Base-by-base conservation (phyloP, 1,140 invertebrate species). In the Drosophila takahashii region DNA sequence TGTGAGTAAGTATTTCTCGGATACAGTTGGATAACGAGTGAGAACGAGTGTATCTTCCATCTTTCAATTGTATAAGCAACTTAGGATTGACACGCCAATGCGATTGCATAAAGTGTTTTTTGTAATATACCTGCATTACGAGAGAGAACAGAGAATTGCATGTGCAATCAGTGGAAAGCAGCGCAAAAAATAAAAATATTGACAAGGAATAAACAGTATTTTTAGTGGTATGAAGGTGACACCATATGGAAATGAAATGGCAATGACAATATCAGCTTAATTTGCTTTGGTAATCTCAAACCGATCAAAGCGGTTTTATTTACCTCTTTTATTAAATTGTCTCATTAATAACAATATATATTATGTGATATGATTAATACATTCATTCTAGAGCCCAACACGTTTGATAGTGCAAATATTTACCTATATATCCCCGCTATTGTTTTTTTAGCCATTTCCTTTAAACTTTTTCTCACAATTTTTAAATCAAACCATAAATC, bases 41-140 rank as follows among this genome's bases (percentile, higher is more conserved):
- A 51, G 37, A 54, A 69, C 44, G 29, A 69, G 29, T 39, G 39
- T 58, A 56, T 54, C 53, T 73, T 42, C 50, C 42, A 77, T 44
- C 59, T 64, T 58, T 32, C 37, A 70, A 56, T 62, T 65, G 64
- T 73, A 57, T 22, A 60, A 53, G 41, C 53, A 39, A 47, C 62
- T 79, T 44, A 58, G 61, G 62, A 77, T 44, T 77, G 83, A 60
- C 81, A 86, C 59, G 77, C 41, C 71, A 60, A 29, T 37, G 47
- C 47, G 51, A 58, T 65, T 79, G 59, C 65, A 41, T 77, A 54
- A 60, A 44, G 29, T 39, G 16, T n/a, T 47, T 57, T 69, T 60
- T 36, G 53, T 37, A 53, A 59, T 65, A 41, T 8, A 53, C 48
- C 27, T 18, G 27, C 41, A 61, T 69, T 69, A 47, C 59, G 45